A percentile compares a stretch with the other conserved stretches of the same genome.
Evolutionary conservation across 2,888 invertebrate genomes (phyloP).

Genomic region (Scaptodrosophila latifasciaeformis): DNA sequence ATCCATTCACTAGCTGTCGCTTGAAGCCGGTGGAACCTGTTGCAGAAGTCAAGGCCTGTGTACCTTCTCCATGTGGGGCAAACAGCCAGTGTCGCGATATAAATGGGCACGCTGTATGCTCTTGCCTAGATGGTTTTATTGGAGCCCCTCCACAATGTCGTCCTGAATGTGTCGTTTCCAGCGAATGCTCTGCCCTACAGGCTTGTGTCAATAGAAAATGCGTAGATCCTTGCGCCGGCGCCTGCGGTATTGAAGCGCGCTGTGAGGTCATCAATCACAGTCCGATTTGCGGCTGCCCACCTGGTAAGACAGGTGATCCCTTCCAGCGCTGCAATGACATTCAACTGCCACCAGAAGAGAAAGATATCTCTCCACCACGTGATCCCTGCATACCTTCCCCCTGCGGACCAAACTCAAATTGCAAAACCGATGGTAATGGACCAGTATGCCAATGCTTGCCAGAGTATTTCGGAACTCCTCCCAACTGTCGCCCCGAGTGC

Average conservation of each 20-base stretch:
- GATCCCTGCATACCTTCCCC: conserved; percentile 90
- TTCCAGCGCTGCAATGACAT: conserved; percentile 81
- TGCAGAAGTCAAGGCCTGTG: conserved; percentile 79
- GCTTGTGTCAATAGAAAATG: conserved; percentile 89
- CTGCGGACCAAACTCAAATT: conserved; percentile 90
- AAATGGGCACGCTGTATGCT: conserved; percentile 87
- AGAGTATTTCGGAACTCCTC: conserved; percentile 87
- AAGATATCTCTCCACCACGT: conserved; percentile 85
- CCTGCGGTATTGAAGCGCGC: conserved; percentile 87
- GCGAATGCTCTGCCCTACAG: conserved; percentile 87
- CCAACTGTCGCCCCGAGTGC: conserved; percentile 89
- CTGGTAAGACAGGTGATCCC: conserved; percentile 87
- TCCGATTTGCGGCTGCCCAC: conserved; percentile 89
- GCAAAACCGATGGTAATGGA: conserved; percentile 83
- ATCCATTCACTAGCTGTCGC: conserved; percentile 87
- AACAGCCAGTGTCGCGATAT: conserved; percentile 86
- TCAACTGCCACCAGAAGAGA: conserved; percentile 73
- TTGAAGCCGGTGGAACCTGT: conserved; percentile 72
- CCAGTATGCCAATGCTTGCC: conserved; percentile 88
- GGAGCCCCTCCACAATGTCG: conserved; percentile 87
- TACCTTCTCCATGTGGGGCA: conserved; percentile 89
- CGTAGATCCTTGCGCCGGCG: conserved; percentile 86
- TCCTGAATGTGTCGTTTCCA: conserved; percentile 89
- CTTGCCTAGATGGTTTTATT: conserved; percentile 84
- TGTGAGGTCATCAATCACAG: conserved; percentile 91